These are phyloP conservation scores for Hydrotaea diabolus DNA, from an alignment of 2,888 invertebrate genomes.

Conservation along the genomic window DNA sequence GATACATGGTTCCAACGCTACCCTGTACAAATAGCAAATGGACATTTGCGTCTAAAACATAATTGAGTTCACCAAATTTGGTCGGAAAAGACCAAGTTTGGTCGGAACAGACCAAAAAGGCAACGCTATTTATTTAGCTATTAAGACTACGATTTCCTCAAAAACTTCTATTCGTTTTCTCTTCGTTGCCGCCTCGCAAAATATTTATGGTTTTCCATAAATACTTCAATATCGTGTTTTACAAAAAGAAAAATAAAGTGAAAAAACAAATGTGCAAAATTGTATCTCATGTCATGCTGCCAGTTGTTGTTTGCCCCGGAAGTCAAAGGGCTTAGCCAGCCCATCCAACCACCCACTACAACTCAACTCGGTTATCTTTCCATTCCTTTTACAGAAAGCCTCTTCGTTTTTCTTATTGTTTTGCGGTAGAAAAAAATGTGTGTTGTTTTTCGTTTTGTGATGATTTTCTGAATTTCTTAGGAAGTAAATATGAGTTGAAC, in stretches of 20 bases:
- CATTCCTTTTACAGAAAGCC: background rate
- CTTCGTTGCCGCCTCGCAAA: slow-evolving; percentile 3
- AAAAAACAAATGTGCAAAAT: too few relatives aligned
- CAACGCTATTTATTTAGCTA: background rate
- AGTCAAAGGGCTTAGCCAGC: too few relatives aligned
- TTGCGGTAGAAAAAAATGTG: background rate
- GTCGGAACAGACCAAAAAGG: too few relatives aligned
- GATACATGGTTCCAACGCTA: too few relatives aligned
- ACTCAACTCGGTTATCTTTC: background rate
- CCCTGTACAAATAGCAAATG: too few relatives aligned
- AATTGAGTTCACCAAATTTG: too few relatives aligned
- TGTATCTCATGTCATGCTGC: too few relatives aligned
- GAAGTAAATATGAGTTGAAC: background rate
- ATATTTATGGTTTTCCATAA: background rate
- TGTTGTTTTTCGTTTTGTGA: background rate
- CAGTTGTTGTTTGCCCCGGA: too few relatives aligned
- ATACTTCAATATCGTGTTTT: too few relatives aligned
- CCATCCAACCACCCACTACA: background rate
- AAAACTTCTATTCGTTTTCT: background rate
- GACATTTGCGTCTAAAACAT: too few relatives aligned
- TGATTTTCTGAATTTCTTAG: background rate
- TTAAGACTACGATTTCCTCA: slow-evolving; percentile 18
- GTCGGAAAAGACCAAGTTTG: too few relatives aligned
- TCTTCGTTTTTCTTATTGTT: background rate
- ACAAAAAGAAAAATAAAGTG: too few relatives aligned